These are phyloP conservation scores for Malthinus seriepunctatus DNA, from an alignment of 2,888 invertebrate genomes.

Conservation along the genomic window DNA sequence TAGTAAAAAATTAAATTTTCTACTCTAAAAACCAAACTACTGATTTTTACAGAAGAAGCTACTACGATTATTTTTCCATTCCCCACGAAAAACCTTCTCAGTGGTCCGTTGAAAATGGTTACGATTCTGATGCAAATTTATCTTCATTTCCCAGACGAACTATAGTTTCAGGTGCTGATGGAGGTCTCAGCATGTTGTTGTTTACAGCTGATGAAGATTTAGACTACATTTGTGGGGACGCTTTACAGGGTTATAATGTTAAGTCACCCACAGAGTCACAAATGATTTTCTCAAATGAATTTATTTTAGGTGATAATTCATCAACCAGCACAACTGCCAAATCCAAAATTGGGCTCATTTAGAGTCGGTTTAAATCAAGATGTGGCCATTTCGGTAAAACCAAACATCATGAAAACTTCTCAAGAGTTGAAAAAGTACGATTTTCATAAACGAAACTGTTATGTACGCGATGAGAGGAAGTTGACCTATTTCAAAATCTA, in stretches of 20 bases:
- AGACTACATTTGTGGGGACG: conserved; percentile 60
- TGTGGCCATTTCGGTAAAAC: conserved; percentile 71
- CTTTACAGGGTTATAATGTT: conserved; percentile 23
- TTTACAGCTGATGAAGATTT: conserved; percentile 51
- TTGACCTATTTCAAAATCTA: conserved; percentile 69
- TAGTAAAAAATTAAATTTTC: conserved; percentile 36
- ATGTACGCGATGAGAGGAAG: conserved; percentile 67
- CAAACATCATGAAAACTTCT: conserved; percentile 77
- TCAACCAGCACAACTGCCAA: conserved; percentile 70
- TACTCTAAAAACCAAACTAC: not conserved
- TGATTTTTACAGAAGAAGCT: not conserved
- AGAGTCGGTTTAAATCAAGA: conserved; percentile 71
- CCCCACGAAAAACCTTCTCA: conserved; percentile 41
- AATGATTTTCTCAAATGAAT: not conserved
- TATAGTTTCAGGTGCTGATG: conserved; percentile 5
- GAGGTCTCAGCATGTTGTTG: conserved; percentile 14
- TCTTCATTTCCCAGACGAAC: conserved; percentile 67
- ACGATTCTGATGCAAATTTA: conserved; percentile 55
- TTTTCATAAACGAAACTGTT: conserved; percentile 69
- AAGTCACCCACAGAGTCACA: not conserved
- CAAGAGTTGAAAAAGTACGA: conserved; percentile 66
- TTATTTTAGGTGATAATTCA: conserved; percentile 63
- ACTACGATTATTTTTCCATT: conserved; percentile 43
- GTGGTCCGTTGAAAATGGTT: conserved; percentile 71
- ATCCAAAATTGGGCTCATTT: conserved; percentile 70